These are phyloP conservation scores for Camelus dromedarius DNA, from an alignment of 2,113 vertebrate genomes.

Conservation along the genomic window DNA sequence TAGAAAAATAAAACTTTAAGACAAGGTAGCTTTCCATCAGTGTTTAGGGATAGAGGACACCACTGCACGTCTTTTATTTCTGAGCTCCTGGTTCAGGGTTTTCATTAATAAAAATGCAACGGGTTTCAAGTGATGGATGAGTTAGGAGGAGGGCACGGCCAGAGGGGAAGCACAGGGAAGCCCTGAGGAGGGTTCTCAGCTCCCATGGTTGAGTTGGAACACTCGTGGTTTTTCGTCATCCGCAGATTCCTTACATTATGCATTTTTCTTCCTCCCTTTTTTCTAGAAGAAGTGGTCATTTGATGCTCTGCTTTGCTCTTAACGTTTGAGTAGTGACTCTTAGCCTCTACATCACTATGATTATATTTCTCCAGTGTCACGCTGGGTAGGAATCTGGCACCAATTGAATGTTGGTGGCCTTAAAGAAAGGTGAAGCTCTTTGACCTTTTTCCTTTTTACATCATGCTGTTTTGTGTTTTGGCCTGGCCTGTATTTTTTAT, in stretches of 20 bases:
- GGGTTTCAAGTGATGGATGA: not conserved
- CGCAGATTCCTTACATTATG: not conserved
- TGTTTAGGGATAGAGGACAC: not conserved
- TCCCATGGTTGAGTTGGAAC: not conserved
- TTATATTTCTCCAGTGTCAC: not conserved
- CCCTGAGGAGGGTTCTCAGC: not conserved
- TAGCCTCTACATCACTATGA: no score
- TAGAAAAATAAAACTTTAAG: conserved; percentile 45
- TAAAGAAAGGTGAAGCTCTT: not conserved
- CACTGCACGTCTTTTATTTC: not conserved
- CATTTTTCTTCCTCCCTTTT: not conserved
- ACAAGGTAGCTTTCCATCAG: not conserved
- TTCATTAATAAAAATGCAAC: conserved; percentile 34
- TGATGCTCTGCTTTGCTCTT: not conserved
- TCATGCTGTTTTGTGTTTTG: not conserved
- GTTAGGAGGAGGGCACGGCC: not conserved
- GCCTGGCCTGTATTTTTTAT: not conserved
- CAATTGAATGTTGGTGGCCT: not conserved
- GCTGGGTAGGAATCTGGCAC: not conserved
- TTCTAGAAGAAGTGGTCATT: not conserved
- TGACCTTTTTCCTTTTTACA: not conserved
- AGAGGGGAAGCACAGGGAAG: not conserved
- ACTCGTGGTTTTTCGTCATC: not conserved
- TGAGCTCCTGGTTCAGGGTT: not conserved
- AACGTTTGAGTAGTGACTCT: not conserved